These are phyloP conservation scores for Lasioglossum calceatum DNA, from an alignment of 2,888 invertebrate species.

Conservation along the genomic window DNA sequence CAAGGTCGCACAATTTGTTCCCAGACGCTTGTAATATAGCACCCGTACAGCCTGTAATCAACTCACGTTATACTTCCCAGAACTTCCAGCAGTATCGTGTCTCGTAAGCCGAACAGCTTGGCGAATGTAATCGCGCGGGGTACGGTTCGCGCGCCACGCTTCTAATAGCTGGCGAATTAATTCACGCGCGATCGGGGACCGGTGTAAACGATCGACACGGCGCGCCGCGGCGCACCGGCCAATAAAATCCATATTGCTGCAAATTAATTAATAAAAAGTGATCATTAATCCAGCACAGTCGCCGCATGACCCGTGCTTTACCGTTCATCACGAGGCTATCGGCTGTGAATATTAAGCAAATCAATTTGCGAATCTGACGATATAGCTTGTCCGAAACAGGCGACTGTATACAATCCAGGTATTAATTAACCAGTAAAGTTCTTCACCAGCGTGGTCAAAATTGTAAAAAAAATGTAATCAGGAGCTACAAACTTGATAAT, in stretches of 20 bases:
- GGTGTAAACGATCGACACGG: slow-evolving; percentile 5
- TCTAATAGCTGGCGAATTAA: slow-evolving; percentile 31
- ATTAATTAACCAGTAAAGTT: neutral
- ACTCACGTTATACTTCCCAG: slow-evolving; percentile 31
- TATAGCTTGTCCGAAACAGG: neutral
- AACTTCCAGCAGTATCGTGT: slow-evolving; percentile 36
- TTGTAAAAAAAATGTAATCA: neutral
- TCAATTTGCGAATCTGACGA: slow-evolving; percentile 13
- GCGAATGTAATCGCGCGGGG: neutral
- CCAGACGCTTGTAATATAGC: slow-evolving; percentile 10
- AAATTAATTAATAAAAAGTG: slow-evolving; percentile 26
- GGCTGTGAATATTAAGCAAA: slow-evolving; percentile 41
- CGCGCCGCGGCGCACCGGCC: neutral
- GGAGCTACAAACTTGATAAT: neutral
- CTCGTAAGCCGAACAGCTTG: slow-evolving; percentile 21
- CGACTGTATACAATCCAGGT: no score
- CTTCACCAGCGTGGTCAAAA: neutral
- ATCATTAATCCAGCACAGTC: slow-evolving; percentile 24
- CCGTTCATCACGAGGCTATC: slow-evolving; percentile 23
- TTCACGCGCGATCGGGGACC: slow-evolving; percentile 6
- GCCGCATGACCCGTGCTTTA: neutral
- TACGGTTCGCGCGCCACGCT: neutral
- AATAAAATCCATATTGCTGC: slow-evolving; percentile 5
- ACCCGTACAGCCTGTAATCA: slow-evolving; percentile 31
- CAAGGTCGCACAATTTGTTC: slow-evolving; percentile 14